Evolutionary conservation across 2,888 invertebrate species (phyloP).

Genomic region (Cheiracanthium punctorium): DNA sequence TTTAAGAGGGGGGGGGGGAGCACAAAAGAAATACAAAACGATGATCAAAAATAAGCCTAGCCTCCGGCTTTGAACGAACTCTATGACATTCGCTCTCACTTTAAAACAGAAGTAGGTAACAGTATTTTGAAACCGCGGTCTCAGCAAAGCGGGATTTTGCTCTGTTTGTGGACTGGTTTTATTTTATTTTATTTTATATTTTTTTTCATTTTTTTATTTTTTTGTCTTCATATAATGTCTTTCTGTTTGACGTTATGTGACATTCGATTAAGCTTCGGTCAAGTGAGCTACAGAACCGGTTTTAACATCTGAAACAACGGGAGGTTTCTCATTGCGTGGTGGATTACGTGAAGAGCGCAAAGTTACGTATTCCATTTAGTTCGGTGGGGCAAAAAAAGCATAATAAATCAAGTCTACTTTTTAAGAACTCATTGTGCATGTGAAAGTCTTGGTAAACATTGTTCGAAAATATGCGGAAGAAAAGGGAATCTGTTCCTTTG

Average conservation of each 20-base stretch:
- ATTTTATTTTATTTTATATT: no score
- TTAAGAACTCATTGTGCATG: no score
- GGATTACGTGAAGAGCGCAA: neutral
- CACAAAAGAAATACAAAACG: neutral
- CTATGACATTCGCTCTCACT: neutral
- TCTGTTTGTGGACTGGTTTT: conserved; percentile 6
- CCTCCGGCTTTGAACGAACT: neutral
- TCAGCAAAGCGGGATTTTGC: neutral
- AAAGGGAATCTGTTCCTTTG: no score
- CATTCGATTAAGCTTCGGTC: conserved; percentile 55
- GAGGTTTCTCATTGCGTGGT: neutral
- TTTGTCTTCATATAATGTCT: conserved; percentile 25
- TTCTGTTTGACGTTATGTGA: conserved; percentile 50
- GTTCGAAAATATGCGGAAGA: no score
- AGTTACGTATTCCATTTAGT: neutral
- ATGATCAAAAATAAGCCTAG: neutral
- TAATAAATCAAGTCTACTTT: no score
- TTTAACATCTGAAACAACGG: neutral
- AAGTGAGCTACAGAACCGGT: conserved; percentile 56
- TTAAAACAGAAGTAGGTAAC: conserved; percentile 12
- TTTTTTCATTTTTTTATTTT: no score
- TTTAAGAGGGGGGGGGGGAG: no score
- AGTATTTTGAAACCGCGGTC: conserved; percentile 3
- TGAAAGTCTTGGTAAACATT: no score
- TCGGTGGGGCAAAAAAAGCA: no score